These are phyloP conservation scores for Pediacus dermestoides DNA, from an alignment of 2,888 invertebrate genomes.

Conservation along the genomic window DNA sequence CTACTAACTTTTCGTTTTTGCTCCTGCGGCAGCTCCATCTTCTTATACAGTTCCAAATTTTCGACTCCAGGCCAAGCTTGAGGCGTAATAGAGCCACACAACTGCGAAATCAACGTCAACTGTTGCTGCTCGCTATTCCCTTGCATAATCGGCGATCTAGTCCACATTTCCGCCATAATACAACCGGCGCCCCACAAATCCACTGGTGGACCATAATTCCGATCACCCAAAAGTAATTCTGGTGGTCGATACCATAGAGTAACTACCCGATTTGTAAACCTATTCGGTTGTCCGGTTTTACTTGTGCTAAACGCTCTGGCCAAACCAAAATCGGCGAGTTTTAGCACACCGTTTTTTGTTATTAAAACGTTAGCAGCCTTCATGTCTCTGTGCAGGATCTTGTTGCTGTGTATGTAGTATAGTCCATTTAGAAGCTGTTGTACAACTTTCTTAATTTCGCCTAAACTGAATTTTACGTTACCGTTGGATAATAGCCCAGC, in stretches of 20 bases:
- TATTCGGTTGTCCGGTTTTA: slow-evolving; percentile 79
- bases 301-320: slow-evolving; percentile 90
- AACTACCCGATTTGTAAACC: slow-evolving; percentile 96
- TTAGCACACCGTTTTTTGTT: slow-evolving; percentile 89
- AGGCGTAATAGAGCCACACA: slow-evolving; percentile 93
- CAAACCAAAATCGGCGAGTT: slow-evolving; percentile 96
- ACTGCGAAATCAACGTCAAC: slow-evolving; percentile 86
- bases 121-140: slow-evolving; percentile 97
- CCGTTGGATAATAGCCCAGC: slow-evolving; percentile 93
- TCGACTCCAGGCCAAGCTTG: slow-evolving; percentile 94
- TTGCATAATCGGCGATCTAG: slow-evolving; percentile 88
- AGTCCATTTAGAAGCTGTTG: slow-evolving; percentile 83
- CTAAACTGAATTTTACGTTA: slow-evolving; percentile 92
- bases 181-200: slow-evolving; percentile 98
- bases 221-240: slow-evolving; percentile 70
- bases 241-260: slow-evolving; percentile 91
- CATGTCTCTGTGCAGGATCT: slow-evolving; percentile 95
- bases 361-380: slow-evolving; percentile 98
- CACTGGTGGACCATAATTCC: slow-evolving; percentile 95
- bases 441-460: slow-evolving; percentile 94
- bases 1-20: slow-evolving; percentile 78
- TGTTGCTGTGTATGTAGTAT: slow-evolving; percentile 95
- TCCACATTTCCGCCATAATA: slow-evolving; percentile 99
- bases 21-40: slow-evolving; percentile 82
- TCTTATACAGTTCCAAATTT: slow-evolving; percentile 79